Evolutionary conservation across 2,888 invertebrate genomes (phyloP), one percentile per base, ranked within the genome.

Genomic region (Dione vanillae): DNA sequence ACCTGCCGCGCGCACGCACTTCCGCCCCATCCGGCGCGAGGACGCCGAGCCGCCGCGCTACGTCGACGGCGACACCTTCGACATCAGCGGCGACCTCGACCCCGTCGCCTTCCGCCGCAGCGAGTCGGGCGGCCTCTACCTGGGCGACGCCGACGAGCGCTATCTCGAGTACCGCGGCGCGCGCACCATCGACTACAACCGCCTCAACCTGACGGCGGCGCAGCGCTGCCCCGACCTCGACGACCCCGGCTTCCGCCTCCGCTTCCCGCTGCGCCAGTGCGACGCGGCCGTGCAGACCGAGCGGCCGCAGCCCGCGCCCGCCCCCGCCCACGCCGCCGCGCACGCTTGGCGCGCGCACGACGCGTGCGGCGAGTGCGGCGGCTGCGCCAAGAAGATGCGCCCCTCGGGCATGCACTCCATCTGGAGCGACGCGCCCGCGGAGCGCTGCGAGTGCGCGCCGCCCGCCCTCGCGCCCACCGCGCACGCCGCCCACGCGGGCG

Each of bases 1-100:
- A 96, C 96, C n/a, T 19, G 96, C 97, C 9, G 94, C 95, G 75
- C 95, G 95, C 75, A 97, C 97, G 71, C 97, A 98, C 90, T 97
- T 98, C 91, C 95, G 96, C 77, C 97, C 97, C 16, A 97, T 97
- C 78, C 94, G 95, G 78, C 94, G 94, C 79, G 94, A 94, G 76
- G 86, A 86, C 51, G 85, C 86, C 64, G 87, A 85, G 73, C 74
- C 71, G 68, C 72, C 85, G 82, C 87, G 87, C 65, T 94, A 94
- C 85, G 95, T 94, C 41, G 96, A 97, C 87, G 97, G 97, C 64
- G 95, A 96, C 78, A 95, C 96, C 16, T 97, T 97, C 88, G 94
- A 95, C 76, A 95, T 96, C 78, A 88, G 92, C 78, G 94, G 92
- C 79, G 94, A 94, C 78, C 89, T 96, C 78, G 96, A 96, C 81